Evolutionary conservation across 2,113 vertebrate genomes (phyloP), one percentile per base, ranked within the genome.

Genomic region (Heterochromis multidens): DNA sequence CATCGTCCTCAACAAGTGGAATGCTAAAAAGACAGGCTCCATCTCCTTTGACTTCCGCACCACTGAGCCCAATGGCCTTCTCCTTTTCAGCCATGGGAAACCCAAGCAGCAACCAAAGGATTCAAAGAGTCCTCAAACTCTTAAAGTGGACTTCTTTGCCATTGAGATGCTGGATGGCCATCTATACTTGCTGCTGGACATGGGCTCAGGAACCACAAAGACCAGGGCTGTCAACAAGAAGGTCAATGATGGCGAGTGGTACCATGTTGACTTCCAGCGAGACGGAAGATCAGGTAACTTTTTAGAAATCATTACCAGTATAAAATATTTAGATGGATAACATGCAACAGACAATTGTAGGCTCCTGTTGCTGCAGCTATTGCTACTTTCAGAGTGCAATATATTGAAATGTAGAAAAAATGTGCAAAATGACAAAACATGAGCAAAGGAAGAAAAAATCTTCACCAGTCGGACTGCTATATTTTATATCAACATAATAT

Each of bases 41-140:
- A 99, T 99, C 94, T 99, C 98, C 12, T 99, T 99, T 91, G 98
- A 99, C 94, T 99, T 99, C 88, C 98, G 98, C 80, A 99, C 98
- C 80, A 99, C 98, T 2, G 98, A 99, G 93, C 98, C 98, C 63
- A 99, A 98, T 11, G 99, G 99, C 25, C 96, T 99, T 72, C 97
- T 99, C 74, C 96, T 99, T 85, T 99, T 99, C 93, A 99, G 98
- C 88, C 98, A 99, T 0, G 99, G 99, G 63, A 99, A 99, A 91
- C 97, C 97, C 76, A 97, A 97, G 83, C 97, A 97, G 89, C 97
- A 97, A 78, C 96, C 97, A 6, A 99, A 99, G 90, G 98, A 98
- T 82, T 97, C 97, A 91, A 99, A 98, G 85, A 96, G 97, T 78
- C 97, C 97, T 6, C 97, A 97, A 88, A 97, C 97, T 88, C 95